phyloP scores from a whole-genome alignment of 2,797 vertebrate species.

The Triplophysa yarkandensis region DNA sequence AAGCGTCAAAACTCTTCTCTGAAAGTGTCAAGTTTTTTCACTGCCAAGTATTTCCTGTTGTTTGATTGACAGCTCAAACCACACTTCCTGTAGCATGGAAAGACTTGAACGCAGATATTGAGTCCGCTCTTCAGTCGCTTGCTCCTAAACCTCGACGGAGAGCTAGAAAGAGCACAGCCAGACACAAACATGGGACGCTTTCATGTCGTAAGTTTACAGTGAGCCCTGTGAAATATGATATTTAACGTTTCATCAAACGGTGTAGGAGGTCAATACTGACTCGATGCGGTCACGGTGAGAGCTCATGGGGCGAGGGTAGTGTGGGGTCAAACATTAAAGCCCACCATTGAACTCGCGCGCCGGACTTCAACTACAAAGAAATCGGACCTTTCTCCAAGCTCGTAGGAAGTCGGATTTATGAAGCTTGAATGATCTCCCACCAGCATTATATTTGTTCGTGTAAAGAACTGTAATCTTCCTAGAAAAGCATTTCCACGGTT shows the following conservation, averaged over 20 bases:
- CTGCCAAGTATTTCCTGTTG: slow-evolving; percentile 42
- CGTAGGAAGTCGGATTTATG: neutral
- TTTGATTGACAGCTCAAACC: slow-evolving; percentile 45
- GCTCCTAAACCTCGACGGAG: neutral
- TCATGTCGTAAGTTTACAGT: slow-evolving; percentile 31
- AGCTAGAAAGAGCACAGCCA: neutral
- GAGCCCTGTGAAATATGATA: slow-evolving; percentile 27
- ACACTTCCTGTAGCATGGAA: slow-evolving; percentile 50
- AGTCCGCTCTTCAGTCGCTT: slow-evolving; percentile 7
- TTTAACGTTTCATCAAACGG: slow-evolving; percentile 54
- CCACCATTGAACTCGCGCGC: slow-evolving; percentile 40
- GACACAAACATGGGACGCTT: neutral
- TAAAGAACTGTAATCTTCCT: neutral
- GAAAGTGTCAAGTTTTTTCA: neutral
- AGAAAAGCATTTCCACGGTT: too few species aligned
- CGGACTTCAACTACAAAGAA: slow-evolving; percentile 23
- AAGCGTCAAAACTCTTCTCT: neutral
- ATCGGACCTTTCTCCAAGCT: slow-evolving; percentile 9
- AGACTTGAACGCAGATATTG: neutral
- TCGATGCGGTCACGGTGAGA: slow-evolving; percentile 16
- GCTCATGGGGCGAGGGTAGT: slow-evolving; percentile 27
- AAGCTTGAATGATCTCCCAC: too few species aligned
- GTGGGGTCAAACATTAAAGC: slow-evolving; percentile 38
- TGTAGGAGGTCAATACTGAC: slow-evolving; percentile 37
- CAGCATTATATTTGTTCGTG: too few species aligned